Percentiles rank a stretch among this genome's conserved stretches.
Evolutionary conservation across 2,888 invertebrate genomes (phyloP).

Genomic region (Willowsia nigromaculata): DNA sequence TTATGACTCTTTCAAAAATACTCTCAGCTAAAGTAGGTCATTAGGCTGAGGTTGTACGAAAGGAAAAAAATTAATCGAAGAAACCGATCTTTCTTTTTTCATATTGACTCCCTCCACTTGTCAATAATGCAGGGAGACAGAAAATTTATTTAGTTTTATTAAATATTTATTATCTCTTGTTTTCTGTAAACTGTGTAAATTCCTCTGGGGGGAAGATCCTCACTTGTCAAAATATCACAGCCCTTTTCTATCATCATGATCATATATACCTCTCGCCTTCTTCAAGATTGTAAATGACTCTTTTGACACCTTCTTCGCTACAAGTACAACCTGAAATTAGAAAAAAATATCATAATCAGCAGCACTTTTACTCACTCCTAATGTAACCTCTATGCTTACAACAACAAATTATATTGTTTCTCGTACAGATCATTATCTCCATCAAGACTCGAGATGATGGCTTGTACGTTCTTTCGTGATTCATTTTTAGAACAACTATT

Average conservation of each 20-base stretch:
- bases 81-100: constrained; percentile 2
- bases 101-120: not conserved
- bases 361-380: not conserved
- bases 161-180: constrained; percentile 10
- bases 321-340: constrained; percentile 11
- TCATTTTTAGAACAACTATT: no score
- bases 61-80: constrained; percentile 24
- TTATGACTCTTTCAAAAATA: constrained; percentile 27
- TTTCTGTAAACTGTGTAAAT: not conserved
- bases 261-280: not conserved
- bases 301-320: constrained; percentile 22
- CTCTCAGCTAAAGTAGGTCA: constrained; percentile 10
- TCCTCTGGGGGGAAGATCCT: constrained; percentile 22
- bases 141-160: not conserved
- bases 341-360: constrained; percentile 14
- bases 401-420: not conserved
- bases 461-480: no score
- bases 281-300: not conserved
- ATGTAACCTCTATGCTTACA: not conserved
- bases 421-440: not conserved
- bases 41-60: constrained; percentile 25
- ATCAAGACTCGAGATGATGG: not conserved
- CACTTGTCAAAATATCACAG: not conserved
- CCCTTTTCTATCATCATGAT: not conserved
- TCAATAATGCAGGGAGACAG: not conserved